phyloP scores from a whole-genome alignment of 2,888 invertebrate genomes.

The Achlya flavicornis region DNA sequence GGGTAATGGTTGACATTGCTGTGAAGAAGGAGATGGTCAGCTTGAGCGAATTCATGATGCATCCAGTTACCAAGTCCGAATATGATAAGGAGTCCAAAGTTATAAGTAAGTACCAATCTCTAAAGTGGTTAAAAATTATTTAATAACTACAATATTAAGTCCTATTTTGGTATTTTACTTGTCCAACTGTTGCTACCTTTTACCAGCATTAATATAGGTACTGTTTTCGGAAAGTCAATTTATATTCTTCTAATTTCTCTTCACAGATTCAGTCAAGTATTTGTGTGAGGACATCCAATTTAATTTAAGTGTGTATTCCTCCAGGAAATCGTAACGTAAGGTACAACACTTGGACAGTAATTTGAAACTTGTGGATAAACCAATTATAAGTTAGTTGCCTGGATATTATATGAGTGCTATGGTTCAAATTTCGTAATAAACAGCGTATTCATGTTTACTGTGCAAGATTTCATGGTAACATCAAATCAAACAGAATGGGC shows the following conservation, averaged over 20 bases:
- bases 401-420: too few relatives aligned
- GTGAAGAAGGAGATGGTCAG: conserved; percentile 87
- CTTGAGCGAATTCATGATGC: conserved; percentile 90
- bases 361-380: background rate
- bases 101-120: conserved; percentile 87
- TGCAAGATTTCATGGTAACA: too few relatives aligned
- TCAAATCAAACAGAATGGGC: too few relatives aligned
- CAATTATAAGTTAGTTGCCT: too few relatives aligned
- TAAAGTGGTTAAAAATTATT: conserved; percentile 12
- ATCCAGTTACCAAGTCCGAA: conserved; percentile 91
- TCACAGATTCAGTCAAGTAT: conserved; percentile 56
- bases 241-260: conserved; percentile 36
- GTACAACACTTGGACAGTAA: conserved; percentile 36
- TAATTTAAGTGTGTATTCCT: conserved; percentile 41
- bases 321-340: conserved; percentile 45
- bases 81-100: conserved; percentile 92
- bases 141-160: background rate
- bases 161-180: background rate
- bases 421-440: too few relatives aligned
- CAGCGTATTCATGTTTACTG: too few relatives aligned
- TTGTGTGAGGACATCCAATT: conserved; percentile 47
- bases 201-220: too few relatives aligned
- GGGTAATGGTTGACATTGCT: conserved; percentile 90
- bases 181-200: too few relatives aligned
- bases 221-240: too few relatives aligned